A percentile compares a stretch with the other conserved stretches of the same genome.
phyloP scores from a whole-genome alignment of 2,113 vertebrate species.

The Syngnathoides biaculeatus region DNA sequence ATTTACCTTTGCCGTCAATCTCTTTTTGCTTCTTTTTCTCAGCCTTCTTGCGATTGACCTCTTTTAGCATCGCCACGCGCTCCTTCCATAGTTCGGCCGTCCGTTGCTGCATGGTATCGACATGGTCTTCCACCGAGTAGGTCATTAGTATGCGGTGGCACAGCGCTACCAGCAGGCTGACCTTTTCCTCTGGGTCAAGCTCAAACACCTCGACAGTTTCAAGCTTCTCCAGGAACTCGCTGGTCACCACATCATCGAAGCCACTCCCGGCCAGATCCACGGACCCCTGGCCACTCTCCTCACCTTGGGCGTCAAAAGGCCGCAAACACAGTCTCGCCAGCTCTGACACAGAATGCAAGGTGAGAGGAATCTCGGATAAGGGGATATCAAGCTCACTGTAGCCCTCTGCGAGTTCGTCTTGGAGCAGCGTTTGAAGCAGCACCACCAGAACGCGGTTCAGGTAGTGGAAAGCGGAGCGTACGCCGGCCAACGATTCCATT shows the following conservation, averaged over 20 bases:
- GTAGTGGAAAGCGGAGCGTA: slow-evolving; percentile 88
- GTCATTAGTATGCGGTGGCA: slow-evolving; percentile 98
- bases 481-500: slow-evolving; percentile 88
- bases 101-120: slow-evolving; percentile 85
- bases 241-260: slow-evolving; percentile 87
- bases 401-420: slow-evolving; percentile 95
- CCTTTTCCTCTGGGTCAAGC: slow-evolving; percentile 86
- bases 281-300: slow-evolving; percentile 78
- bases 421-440: slow-evolving; percentile 89
- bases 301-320: slow-evolving; percentile 83
- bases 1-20: slow-evolving; percentile 81
- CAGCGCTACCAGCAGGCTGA: slow-evolving; percentile 83
- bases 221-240: slow-evolving; percentile 89
- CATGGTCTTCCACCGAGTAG: slow-evolving; percentile 91
- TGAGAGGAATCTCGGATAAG: slow-evolving; percentile 92
- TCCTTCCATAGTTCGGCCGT: slow-evolving; percentile 94
- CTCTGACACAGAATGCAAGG: slow-evolving; percentile 90
- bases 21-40: slow-evolving; percentile 88
- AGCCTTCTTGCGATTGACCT: slow-evolving; percentile 89
- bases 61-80: slow-evolving; percentile 86
- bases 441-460: slow-evolving; percentile 90
- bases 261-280: slow-evolving; percentile 70
- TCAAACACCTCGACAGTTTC: slow-evolving; percentile 92
- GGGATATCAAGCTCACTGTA: slow-evolving; percentile 93
- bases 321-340: slow-evolving; percentile 89